Evolutionary conservation across 1,140 invertebrate species (phyloP).

Genomic region (Ptiloglossa arizonensis): DNA sequence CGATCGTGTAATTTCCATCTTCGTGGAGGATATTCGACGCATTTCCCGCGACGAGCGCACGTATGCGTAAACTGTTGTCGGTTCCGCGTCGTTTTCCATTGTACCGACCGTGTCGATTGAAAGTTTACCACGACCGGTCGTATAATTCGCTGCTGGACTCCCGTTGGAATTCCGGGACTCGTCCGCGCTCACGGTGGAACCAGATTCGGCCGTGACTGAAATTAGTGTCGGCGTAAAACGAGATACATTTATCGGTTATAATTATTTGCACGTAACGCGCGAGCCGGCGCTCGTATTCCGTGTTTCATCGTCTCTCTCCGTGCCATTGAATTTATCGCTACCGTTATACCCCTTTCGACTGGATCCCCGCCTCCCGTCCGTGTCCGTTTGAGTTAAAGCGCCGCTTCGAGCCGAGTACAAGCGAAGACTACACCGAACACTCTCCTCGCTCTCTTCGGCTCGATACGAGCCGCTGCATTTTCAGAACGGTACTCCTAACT

Average conservation of each 20-base stretch:
- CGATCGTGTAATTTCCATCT: too few species aligned
- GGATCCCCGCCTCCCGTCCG: constrained; percentile 45
- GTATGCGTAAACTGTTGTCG: too few species aligned
- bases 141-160: background rate
- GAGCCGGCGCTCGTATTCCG: constrained; percentile 18
- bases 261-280: constrained; percentile 32
- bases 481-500: constrained; percentile 79
- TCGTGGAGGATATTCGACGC: too few species aligned
- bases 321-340: constrained; percentile 59
- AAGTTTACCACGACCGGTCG: background rate
- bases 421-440: constrained; percentile 40
- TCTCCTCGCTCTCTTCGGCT: constrained; percentile 70
- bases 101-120: background rate
- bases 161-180: background rate
- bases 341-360: constrained; percentile 65
- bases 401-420: constrained; percentile 37
- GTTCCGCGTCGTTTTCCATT: background rate
- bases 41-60: too few species aligned
- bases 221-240: background rate
- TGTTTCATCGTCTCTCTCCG: constrained; percentile 40
- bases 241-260: constrained; percentile 3
- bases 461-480: constrained; percentile 70
- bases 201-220: background rate
- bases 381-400: constrained; percentile 63
- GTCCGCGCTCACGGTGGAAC: background rate